Base-by-base conservation (phyloP, 1,140 invertebrate genomes). In the Neodiprion fabricii region DNA sequence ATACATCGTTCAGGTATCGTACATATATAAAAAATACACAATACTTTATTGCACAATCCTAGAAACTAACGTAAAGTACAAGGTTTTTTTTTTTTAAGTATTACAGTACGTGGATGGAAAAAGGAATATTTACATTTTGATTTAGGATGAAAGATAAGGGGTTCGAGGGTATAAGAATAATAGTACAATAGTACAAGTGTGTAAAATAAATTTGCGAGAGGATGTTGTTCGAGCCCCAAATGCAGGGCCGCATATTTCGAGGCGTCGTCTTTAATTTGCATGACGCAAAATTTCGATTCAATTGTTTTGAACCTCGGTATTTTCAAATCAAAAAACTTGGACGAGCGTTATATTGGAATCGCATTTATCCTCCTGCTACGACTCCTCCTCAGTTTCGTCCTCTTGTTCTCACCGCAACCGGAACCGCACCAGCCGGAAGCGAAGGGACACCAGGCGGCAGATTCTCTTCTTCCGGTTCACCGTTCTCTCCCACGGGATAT, bases 381-480 rank as follows among this genome's bases (percentile, higher is more conserved):
- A 65, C 61, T 65, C 61, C 61, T 14, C 12, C 47, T 78, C 85
- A 87, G 70, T 87, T 87, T 74, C 86, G 85, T 70, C 81, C 67
- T 70, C 86, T 81, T 48, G 79, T 72, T 74, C 86, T 79, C 7
- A 85, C 48, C 0, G 82, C 73, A 9, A 87, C 82, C 4, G 87
- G 86, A 9, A 88, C 72, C 1, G 86, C 86, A 11, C 86, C 87
- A 0, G 86, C 78, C 0, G 88, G 87, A 61, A 88, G 72, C 0
- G 86, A 79, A 0, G 85, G 76, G 8, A 88, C 85, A 7, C 86
- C 86, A 0, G 85, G 88, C 1, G 88, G 88, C 11, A 89, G 76
- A 49, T 89, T 89, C 53, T 89, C 88, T 70, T 88, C 87, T 50
- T 87, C 87, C 0, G 86, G 83, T 47, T 88, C 86, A 12, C 87